Evolutionary conservation across 2,888 invertebrate genomes (phyloP).

Genomic region (Fragum fragum): DNA sequence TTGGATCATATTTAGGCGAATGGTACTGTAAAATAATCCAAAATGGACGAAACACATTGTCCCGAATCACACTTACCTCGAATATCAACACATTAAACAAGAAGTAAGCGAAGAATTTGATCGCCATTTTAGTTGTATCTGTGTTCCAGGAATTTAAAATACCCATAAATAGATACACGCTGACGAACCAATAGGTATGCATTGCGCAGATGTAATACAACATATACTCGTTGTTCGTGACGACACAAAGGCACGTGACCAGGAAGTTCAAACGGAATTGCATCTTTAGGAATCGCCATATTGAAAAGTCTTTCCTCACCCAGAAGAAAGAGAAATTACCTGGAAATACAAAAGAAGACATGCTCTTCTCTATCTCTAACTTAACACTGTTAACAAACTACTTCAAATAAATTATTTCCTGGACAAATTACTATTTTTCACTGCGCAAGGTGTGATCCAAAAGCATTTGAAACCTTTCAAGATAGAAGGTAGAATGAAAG

Average conservation of each 20-base stretch:
- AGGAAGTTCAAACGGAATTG: slow-evolving; percentile 82
- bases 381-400: too few species aligned
- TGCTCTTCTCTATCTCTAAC: too few species aligned
- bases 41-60: slow-evolving; percentile 73
- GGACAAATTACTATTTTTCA: too few species aligned
- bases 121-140: slow-evolving; percentile 71
- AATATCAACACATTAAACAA: slow-evolving; percentile 75
- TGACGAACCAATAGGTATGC: slow-evolving; percentile 83
- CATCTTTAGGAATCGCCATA: slow-evolving; percentile 80
- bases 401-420: too few species aligned
- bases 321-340: slow-evolving; percentile 84
- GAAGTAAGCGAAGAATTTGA: slow-evolving; percentile 75
- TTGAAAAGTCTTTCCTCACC: slow-evolving; percentile 77
- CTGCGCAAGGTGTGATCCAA: too few species aligned
- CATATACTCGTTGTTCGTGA: slow-evolving; percentile 80
- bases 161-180: slow-evolving; percentile 79
- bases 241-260: slow-evolving; percentile 74
- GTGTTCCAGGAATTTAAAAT: slow-evolving; percentile 74
- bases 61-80: slow-evolving; percentile 71
- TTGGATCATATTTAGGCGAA: slow-evolving; percentile 60
- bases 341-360: too few species aligned
- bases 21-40: slow-evolving; percentile 71
- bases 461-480: too few species aligned
- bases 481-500: too few species aligned
- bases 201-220: slow-evolving; percentile 83